phyloP scores from a whole-genome alignment of 2,888 invertebrate genomes.

The Drosophila koepferae region DNA sequence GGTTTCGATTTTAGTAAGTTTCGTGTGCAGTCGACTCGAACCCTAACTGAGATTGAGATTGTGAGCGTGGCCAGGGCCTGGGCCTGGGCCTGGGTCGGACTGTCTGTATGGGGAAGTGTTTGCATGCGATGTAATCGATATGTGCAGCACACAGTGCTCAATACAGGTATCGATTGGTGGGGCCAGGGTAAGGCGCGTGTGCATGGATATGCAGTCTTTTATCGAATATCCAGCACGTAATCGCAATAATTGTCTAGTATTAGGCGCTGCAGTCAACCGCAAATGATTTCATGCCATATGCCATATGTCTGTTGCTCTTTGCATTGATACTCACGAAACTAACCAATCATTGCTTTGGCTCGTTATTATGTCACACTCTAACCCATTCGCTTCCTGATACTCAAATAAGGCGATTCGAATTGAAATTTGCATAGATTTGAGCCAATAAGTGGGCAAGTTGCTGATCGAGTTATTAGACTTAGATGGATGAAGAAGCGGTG shows the following conservation, averaged over 20 bases:
- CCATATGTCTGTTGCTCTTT: conserved; percentile 15
- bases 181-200: conserved; percentile 1
- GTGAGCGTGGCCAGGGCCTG: conserved; percentile 1
- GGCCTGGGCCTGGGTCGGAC: neutral
- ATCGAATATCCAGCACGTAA: conserved; percentile 51
- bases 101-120: conserved; percentile 63
- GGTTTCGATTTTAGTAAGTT: conserved; percentile 39
- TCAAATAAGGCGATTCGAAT: conserved; percentile 24
- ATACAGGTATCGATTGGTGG: conserved; percentile 6
- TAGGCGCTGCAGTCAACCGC: conserved; percentile 73
- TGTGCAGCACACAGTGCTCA: conserved; percentile 6
- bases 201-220: conserved; percentile 38
- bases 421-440: conserved; percentile 16
- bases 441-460: neutral
- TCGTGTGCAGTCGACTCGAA: conserved; percentile 52
- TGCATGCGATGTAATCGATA: conserved; percentile 66
- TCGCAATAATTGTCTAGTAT: conserved; percentile 69
- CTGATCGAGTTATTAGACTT: neutral
- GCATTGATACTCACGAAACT: conserved; percentile 33
- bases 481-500: too few relatives aligned
- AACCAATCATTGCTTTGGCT: conserved; percentile 31
- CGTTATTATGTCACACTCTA: conserved; percentile 72
- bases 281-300: conserved; percentile 53
- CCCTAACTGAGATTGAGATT: conserved; percentile 35
- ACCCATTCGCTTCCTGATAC: conserved; percentile 65